Evolutionary conservation across 2,113 vertebrate genomes (phyloP).

Genomic region (Aphyosemion australe): DNA sequence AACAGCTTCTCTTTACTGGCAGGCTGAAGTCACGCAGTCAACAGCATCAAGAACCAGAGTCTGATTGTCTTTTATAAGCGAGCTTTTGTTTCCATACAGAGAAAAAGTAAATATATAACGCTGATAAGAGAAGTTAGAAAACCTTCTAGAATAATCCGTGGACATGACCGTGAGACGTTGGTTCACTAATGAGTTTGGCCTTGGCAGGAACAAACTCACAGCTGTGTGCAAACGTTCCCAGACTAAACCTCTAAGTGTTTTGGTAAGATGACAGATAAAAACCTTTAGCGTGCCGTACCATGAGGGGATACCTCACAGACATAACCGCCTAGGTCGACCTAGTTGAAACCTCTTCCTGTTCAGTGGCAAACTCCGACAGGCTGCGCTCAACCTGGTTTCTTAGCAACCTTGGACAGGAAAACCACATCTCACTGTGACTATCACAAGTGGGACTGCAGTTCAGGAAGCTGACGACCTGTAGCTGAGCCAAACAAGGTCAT

Average conservation of each 20-base stretch:
- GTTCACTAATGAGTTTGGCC: not conserved
- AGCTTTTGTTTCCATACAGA: too few species aligned
- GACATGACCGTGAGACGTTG: not conserved
- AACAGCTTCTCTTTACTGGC: not conserved
- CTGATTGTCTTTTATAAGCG: not conserved
- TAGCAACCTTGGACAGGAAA: conserved; percentile 48
- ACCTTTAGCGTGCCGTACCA: not conserved
- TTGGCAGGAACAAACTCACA: not conserved
- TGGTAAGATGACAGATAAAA: not conserved
- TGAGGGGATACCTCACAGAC: conserved; percentile 1
- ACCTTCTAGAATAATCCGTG: too few species aligned
- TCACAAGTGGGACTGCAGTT: conserved; percentile 14
- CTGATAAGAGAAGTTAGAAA: not conserved
- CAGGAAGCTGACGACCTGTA: conserved; percentile 35
- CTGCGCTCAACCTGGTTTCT: conserved; percentile 17
- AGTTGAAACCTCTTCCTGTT: conserved; percentile 55
- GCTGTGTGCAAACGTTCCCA: not conserved
- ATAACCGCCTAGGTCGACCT: conserved; percentile 18
- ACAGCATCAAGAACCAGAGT: not conserved
- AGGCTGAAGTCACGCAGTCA: not conserved
- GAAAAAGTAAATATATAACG: not conserved
- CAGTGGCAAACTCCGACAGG: not conserved
- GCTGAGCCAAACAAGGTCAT: not conserved
- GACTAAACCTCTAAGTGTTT: not conserved
- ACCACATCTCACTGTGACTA: not conserved